phyloP scores from a whole-genome alignment of 2,888 invertebrate species.

The Lysandra bellargus region DNA sequence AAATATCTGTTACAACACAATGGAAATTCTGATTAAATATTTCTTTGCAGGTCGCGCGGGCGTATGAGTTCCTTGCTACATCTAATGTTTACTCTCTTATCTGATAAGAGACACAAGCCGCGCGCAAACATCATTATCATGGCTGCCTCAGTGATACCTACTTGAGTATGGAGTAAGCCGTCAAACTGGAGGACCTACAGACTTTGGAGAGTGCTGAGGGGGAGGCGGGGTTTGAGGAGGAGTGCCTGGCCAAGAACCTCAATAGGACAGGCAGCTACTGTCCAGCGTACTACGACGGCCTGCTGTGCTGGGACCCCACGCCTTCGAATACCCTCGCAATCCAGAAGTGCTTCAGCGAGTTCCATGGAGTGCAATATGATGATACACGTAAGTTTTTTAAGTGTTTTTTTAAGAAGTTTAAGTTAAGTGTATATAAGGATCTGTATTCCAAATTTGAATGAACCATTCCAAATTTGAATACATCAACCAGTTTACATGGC shows the following conservation, averaged over 20 bases:
- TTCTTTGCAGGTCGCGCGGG: constrained; percentile 64
- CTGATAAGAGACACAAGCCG: constrained; percentile 79
- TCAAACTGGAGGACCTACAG: constrained; percentile 77
- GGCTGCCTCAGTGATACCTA: constrained; percentile 64
- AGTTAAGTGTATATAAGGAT: too few relatives aligned
- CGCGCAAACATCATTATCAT: constrained; percentile 75
- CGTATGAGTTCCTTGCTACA: constrained; percentile 66
- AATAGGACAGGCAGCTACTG: constrained; percentile 72
- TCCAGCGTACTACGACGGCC: constrained; percentile 85
- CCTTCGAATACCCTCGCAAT: constrained; percentile 84
- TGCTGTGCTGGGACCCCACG: constrained; percentile 93
- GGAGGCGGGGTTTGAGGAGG: constrained; percentile 65
- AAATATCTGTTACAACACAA: too few relatives aligned
- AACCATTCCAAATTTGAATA: too few relatives aligned
- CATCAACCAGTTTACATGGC: too few relatives aligned
- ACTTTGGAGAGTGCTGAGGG: constrained; percentile 63
- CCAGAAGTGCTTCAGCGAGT: constrained; percentile 88
- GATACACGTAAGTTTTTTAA: constrained; percentile 86
- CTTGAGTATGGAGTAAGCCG: constrained; percentile 36
- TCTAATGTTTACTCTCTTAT: constrained; percentile 78
- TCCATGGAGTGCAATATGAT: constrained; percentile 89
- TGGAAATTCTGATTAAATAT: constrained; percentile 41
- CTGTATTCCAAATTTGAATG: too few relatives aligned
- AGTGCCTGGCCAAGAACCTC: constrained; percentile 60
- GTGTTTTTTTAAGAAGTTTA: neutral